Percentiles rank a stretch among this genome's conserved stretches.
Evolutionary conservation across 2,113 vertebrate genomes (phyloP).

Genomic region (Platanista minor): DNA sequence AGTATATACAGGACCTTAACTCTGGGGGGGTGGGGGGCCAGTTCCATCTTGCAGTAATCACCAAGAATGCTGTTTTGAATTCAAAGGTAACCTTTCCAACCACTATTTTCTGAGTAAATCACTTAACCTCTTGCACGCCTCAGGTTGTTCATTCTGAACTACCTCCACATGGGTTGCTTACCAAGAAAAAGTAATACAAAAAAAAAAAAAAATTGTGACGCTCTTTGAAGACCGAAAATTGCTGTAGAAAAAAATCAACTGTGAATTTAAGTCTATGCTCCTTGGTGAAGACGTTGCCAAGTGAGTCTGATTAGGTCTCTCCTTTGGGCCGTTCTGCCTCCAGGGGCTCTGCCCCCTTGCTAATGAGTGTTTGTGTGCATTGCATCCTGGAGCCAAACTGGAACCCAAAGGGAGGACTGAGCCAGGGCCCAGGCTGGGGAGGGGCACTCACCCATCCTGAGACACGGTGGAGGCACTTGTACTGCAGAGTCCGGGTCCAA

Average conservation of each 20-base stretch:
- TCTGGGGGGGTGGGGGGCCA: neutral
- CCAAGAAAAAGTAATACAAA: neutral
- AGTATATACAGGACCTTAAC: neutral
- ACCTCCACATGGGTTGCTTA: neutral
- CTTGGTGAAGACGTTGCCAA: neutral
- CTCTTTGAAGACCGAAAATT: neutral
- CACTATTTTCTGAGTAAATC: neutral
- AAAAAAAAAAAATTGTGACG: neutral
- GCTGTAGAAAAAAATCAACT: neutral
- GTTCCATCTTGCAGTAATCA: neutral
- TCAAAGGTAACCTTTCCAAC: neutral
- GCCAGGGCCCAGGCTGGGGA: neutral
- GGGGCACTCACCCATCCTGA: neutral
- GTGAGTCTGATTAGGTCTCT: neutral
- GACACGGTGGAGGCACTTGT: too few relatives aligned
- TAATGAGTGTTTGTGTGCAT: neutral
- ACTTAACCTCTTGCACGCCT: neutral
- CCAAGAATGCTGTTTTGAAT: neutral
- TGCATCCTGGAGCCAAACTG: neutral
- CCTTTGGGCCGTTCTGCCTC: neutral
- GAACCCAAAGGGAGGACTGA: too few relatives aligned
- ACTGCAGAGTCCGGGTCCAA: too few relatives aligned
- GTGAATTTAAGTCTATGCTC: neutral
- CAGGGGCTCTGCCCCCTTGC: neutral
- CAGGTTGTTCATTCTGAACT: neutral